Conservation (phyloP, 2,888 invertebrate genomes). For the Eremobia ochroleuca region DNA sequence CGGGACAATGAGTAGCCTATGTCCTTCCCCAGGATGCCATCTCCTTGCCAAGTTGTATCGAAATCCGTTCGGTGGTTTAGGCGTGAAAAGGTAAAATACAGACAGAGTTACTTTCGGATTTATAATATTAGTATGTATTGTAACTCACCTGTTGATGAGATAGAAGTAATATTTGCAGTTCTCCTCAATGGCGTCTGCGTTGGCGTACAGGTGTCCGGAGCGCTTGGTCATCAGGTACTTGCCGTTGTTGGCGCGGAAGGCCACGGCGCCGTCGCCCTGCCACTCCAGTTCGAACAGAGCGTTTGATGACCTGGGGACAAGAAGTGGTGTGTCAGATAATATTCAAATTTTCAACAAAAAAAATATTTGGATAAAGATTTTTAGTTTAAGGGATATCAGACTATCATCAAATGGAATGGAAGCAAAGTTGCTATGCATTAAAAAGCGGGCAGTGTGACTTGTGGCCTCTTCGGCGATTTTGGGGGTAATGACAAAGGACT, state of each 20-base stretch:
- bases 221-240: constrained; percentile 98
- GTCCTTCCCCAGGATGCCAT: too few species aligned
- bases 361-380: background rate
- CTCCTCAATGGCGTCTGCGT: constrained; percentile 95
- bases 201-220: constrained; percentile 98
- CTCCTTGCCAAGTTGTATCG: too few species aligned
- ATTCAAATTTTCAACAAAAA: background rate
- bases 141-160: constrained; percentile 95
- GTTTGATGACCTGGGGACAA: constrained; percentile 94
- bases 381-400: background rate
- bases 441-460: background rate
- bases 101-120: too few species aligned
- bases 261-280: constrained; percentile 97
- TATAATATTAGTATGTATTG: too few species aligned
- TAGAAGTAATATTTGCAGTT: constrained; percentile 98
- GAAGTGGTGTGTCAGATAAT: background rate
- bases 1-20: too few species aligned
- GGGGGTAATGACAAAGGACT: background rate
- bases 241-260: constrained; percentile 98
- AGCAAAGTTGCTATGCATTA: background rate
- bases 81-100: too few species aligned
- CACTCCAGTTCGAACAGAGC: constrained; percentile 98
- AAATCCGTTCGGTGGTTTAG: too few species aligned
- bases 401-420: background rate
- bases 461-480: background rate